phyloP scores from a whole-genome alignment of 2,113 vertebrate species.

The Poeciliopsis prolifica region DNA sequence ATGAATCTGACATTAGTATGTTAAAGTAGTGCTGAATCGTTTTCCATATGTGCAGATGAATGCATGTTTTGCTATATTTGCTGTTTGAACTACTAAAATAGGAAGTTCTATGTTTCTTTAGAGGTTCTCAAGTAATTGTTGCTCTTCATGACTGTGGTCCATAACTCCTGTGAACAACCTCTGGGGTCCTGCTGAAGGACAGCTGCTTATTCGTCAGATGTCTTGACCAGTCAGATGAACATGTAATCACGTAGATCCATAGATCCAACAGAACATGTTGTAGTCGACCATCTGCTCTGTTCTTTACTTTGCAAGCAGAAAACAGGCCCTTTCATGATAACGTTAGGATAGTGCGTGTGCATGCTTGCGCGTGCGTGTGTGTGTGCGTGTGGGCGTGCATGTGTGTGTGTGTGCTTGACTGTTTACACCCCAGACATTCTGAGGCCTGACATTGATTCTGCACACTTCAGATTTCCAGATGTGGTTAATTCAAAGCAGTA shows the following conservation, averaged over 20 bases:
- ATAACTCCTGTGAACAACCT: no score
- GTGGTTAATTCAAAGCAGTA: constrained; percentile 65
- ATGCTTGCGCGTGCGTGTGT: no score
- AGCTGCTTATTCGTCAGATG: neutral
- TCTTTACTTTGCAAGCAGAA: constrained; percentile 64
- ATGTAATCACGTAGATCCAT: constrained; percentile 12
- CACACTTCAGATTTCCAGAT: constrained; percentile 70
- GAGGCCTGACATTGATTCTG: constrained; percentile 68
- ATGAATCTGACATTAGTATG: no score
- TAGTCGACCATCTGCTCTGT: constrained; percentile 32
- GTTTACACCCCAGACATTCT: constrained; percentile 29
- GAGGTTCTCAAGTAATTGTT: no score
- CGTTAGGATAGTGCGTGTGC: neutral
- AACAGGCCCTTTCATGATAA: constrained; percentile 28
- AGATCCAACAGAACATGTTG: constrained; percentile 19
- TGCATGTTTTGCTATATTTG: no score
- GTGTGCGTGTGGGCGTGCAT: no score
- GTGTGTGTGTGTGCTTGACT: constrained; percentile 13
- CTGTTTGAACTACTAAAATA: no score
- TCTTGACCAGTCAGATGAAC: constrained; percentile 19
- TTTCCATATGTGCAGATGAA: no score
- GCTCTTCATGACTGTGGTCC: no score
- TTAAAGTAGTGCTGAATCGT: no score
- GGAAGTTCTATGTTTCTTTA: no score
- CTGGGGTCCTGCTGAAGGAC: no score